These are phyloP conservation scores for Columba janthina DNA, from an alignment of 2,113 vertebrate genomes.

Conservation along the genomic window DNA sequence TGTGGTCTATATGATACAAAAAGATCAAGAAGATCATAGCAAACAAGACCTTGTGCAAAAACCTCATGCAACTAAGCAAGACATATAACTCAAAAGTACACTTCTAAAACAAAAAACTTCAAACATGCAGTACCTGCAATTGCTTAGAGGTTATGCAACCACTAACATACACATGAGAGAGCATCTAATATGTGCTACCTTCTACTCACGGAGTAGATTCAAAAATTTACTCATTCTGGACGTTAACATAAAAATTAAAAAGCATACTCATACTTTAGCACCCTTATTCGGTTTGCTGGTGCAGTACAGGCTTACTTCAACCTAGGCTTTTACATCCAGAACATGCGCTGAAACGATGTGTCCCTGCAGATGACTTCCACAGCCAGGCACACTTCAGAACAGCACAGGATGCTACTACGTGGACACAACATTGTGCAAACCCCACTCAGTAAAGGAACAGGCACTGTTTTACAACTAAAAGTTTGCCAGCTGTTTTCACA, in stretches of 20 bases:
- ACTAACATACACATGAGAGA: neutral
- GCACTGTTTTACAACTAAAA: neutral
- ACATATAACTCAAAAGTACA: neutral
- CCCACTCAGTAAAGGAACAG: neutral
- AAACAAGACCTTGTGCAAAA: neutral
- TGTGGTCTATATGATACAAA: neutral
- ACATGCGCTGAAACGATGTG: fast-evolving
- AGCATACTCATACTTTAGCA: neutral
- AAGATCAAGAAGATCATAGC: neutral
- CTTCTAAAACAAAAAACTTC: neutral
- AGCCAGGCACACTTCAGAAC: neutral
- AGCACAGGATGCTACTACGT: neutral
- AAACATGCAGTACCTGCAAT: neutral
- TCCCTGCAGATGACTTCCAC: neutral
- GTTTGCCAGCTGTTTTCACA: neutral
- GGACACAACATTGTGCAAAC: neutral
- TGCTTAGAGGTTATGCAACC: neutral
- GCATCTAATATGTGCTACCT: neutral
- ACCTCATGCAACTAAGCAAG: neutral
- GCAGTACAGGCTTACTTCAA: neutral
- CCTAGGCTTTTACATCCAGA: neutral
- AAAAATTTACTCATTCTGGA: neutral
- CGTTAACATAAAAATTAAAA: neutral
- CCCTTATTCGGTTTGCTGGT: neutral
- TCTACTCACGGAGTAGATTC: neutral